Base-by-base conservation (phyloP, 1,140 invertebrate genomes). In the Eurosta solidaginis region DNA sequence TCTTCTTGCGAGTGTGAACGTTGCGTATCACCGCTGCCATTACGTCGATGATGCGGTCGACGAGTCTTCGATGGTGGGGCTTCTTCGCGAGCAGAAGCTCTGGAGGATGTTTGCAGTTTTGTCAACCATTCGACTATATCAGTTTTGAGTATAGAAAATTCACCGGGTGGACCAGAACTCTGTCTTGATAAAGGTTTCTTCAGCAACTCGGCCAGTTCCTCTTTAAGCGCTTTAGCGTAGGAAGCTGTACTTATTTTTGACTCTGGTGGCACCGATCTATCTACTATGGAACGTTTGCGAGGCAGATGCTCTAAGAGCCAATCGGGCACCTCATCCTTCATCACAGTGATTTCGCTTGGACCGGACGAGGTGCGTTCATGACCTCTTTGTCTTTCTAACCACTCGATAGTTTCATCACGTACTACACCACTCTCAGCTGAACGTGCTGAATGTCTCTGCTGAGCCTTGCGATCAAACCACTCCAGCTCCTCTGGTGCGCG, bases 51-150 rank as follows among this genome's bases (percentile, higher is more conserved):
- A 68, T 87, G 84, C 17, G 83, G 76, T 4, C 83, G 82, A 6
- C 85, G 79, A 2, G 81, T 44, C 44, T 79, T 79, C 10, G 47
- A 29, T 14, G 74, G 74, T n/a, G 42, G 45, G 2, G 49, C 42
- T 29, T 76, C 76, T 33, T 77, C 77, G 10, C 80, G 68, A 2
- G 73, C 42, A n/a, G 74, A 44, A 36, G 79, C 45, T 47, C 78
- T 80, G n/a, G 79, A 82, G 7, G 79, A 81, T 9, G 59, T 40
- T 76, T 87, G 85, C 82, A 85, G 82, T 63, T 87, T 87, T 33
- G 86, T 85, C 10, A 88, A 81, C 87, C 87, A 88, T 74, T 88
- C 87, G 33, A 88, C 85, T 25, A 87, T 83, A 78, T 88, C 86
- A 2, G 84, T 85, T 54, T 87, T 86, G 4, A 88, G 82, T 49